Evolutionary conservation across 2,113 vertebrate species (phyloP).

Genomic region (Pachypanchax playfairii): DNA sequence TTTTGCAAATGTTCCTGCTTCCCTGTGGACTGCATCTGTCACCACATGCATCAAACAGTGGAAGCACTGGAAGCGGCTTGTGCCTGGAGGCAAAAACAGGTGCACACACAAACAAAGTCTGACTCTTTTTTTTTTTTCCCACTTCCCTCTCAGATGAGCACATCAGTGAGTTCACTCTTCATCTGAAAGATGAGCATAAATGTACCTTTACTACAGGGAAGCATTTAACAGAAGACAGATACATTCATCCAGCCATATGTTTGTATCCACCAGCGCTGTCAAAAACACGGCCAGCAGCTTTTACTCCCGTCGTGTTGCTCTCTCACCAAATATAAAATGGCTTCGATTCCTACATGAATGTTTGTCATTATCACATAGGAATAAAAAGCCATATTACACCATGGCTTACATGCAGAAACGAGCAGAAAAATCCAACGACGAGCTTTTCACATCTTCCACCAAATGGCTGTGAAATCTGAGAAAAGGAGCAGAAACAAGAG

Average conservation of each 20-base stretch:
- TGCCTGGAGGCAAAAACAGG: conserved; percentile 68
- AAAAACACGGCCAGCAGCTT: conserved; percentile 8
- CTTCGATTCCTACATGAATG: conserved; percentile 99
- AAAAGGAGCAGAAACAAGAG: conserved; percentile 12
- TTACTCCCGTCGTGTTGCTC: conserved; percentile 75
- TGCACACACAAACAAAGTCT: conserved; percentile 59
- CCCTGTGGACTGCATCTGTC: conserved; percentile 68
- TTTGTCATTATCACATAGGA: conserved; percentile 99
- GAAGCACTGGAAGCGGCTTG: conserved; percentile 41
- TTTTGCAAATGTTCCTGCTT: conserved; percentile 57
- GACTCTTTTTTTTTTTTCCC: conserved; percentile 31
- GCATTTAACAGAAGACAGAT: conserved; percentile 42
- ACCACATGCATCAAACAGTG: conserved; percentile 57
- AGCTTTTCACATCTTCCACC: conserved; percentile 25
- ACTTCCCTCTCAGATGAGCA: conserved; percentile 33
- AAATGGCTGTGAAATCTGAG: conserved; percentile 48
- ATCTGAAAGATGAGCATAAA: conserved; percentile 44
- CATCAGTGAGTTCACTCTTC: conserved; percentile 48
- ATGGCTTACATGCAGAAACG: conserved; percentile 78
- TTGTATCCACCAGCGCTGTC: conserved; percentile 4
- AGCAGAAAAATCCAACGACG: neutral
- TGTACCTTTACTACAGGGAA: conserved; percentile 51
- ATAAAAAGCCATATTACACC: conserved; percentile 99
- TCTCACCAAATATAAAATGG: conserved; percentile 97
- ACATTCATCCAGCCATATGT: conserved; percentile 51